phyloP scores from a whole-genome alignment of 2,797 vertebrate genomes.

The Meda fulgida region DNA sequence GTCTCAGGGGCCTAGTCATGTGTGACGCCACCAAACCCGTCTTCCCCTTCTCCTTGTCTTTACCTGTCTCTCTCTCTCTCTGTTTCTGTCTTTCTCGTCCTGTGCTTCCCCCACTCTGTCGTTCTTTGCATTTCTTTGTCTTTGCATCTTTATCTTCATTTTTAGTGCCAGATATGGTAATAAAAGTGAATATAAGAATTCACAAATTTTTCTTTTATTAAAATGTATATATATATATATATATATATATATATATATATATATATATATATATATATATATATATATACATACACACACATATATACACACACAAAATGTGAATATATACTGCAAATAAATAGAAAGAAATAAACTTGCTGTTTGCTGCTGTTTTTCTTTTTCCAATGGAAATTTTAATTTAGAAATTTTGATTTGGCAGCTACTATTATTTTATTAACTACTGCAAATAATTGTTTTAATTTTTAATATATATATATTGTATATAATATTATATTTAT shows the following conservation, averaged over 20 bases:
- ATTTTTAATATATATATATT: too few species aligned
- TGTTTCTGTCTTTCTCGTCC: neutral
- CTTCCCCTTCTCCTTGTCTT: conserved; percentile 47
- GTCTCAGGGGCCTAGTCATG: conserved; percentile 67
- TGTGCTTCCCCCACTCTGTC: neutral
- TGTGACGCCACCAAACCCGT: conserved; percentile 64
- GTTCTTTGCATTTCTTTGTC: neutral
- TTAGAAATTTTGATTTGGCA: neutral
- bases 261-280: too few species aligned
- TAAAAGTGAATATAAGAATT: neutral
- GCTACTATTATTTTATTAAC: neutral
- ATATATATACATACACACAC: too few species aligned
- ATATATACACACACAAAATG: too few species aligned
- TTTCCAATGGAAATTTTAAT: neutral
- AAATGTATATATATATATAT: too few species aligned
- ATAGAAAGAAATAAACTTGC: neutral
- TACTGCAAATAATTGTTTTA: too few species aligned
- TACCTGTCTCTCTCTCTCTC: conserved; percentile 38
- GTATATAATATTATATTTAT: neutral
- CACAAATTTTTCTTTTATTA: too few species aligned
- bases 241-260: too few species aligned
- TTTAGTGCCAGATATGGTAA: neutral
- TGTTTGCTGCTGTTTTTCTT: neutral
- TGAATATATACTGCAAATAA: too few species aligned
- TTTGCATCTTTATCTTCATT: neutral